phyloP scores from a whole-genome alignment of 2,888 invertebrate species.

The Anarsia innoxiella region DNA sequence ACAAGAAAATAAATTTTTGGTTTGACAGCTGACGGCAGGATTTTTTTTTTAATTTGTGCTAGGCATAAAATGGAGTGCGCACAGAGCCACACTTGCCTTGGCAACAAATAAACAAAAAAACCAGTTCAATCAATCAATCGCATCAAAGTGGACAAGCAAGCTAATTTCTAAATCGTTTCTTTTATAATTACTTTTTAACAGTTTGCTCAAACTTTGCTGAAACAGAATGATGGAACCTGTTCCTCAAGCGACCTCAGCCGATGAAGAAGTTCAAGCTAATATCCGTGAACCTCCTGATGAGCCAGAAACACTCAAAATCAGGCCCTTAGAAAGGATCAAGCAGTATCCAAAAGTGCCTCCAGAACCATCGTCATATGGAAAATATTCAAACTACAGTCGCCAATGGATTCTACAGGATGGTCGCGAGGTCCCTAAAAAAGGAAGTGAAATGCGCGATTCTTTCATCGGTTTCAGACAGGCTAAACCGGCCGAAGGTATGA shows the following conservation, averaged over 20 bases:
- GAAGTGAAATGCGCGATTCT: constrained; percentile 56
- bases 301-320: constrained; percentile 47
- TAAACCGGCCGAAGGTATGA: constrained; percentile 40
- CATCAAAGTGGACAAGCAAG: no score
- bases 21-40: no score
- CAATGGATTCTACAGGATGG: constrained; percentile 67
- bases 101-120: no score
- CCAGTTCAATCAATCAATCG: no score
- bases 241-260: constrained; percentile 12
- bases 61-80: no score
- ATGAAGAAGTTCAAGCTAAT: constrained; percentile 50
- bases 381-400: constrained; percentile 52
- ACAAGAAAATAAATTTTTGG: no score
- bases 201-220: no score
- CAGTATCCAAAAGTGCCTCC: constrained; percentile 55
- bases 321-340: constrained; percentile 51
- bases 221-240: constrained; percentile 1
- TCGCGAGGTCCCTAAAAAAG: constrained; percentile 41
- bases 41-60: no score
- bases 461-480: constrained; percentile 44
- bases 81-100: no score
- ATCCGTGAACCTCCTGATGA: constrained; percentile 41
- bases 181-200: no score
- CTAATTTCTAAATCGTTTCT: no score
- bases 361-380: constrained; percentile 57